A percentile compares a stretch with the other conserved stretches of the same genome.
These are phyloP conservation scores for Phenganax marumi DNA, from an alignment of 92 coral and sea anemone genomes.

Conservation along the genomic window DNA sequence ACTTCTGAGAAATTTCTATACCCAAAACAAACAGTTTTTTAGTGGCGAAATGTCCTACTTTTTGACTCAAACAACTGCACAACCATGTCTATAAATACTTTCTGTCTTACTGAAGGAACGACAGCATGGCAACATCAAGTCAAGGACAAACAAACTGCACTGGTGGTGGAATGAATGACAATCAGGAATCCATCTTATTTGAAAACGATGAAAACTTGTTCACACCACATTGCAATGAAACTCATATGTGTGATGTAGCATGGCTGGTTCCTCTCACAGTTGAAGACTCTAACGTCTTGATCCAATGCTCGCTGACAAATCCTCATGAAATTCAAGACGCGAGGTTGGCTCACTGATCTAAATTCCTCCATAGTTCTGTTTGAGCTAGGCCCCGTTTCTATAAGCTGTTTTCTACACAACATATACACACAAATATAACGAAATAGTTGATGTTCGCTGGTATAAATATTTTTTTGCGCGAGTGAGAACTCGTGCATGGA, in stretches of 20 bases:
- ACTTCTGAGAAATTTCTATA: no score
- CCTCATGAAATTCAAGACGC: slow-evolving; percentile 37
- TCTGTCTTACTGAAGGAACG: neutral
- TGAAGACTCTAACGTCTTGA: slow-evolving; percentile 37
- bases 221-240: slow-evolving; percentile 1
- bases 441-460: no score
- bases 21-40: no score
- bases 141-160: neutral
- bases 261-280: slow-evolving; percentile 82
- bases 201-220: neutral
- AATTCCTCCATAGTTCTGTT: no score
- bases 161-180: neutral
- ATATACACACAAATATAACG: no score
- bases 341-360: neutral
- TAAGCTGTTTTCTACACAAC: no score
- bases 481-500: no score
- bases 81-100: neutral
- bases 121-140: neutral
- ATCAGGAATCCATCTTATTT: neutral
- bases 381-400: no score
- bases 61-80: neutral
- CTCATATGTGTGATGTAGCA: slow-evolving; percentile 73
- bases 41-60: no score
- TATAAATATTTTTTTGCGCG: no score
- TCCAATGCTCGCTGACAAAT: slow-evolving; percentile 57